Conservation (phyloP, 2,113 vertebrate genomes). For the Azemiops feae region DNA sequence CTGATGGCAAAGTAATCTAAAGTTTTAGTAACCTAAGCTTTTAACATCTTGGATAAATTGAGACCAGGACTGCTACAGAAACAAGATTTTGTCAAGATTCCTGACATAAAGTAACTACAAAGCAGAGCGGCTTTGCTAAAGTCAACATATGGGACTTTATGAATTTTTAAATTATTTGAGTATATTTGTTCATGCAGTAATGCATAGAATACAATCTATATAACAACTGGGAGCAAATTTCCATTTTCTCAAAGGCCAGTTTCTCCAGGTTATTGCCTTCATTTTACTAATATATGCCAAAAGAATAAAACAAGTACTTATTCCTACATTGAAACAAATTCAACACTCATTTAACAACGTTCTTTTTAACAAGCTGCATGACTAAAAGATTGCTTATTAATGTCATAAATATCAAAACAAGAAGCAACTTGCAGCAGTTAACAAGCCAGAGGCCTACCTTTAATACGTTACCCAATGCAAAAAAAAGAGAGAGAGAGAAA, state of each 20-base stretch:
- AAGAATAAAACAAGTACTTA: neutral
- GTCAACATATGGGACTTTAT: neutral
- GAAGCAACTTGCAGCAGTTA: neutral
- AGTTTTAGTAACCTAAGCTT: slow-evolving; percentile 24
- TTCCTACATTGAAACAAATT: slow-evolving; percentile 2
- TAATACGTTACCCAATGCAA: neutral
- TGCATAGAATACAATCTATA: neutral
- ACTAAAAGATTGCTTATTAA: neutral
- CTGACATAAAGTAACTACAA: neutral
- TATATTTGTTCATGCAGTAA: neutral
- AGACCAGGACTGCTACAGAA: neutral
- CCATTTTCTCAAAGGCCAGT: neutral
- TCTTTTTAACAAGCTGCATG: neutral
- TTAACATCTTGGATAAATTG: slow-evolving; percentile 11
- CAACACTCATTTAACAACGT: neutral
- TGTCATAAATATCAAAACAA: neutral
- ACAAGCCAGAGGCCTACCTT: slow-evolving; percentile 1
- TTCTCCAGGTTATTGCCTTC: slow-evolving; percentile 13
- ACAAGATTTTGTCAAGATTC: slow-evolving; percentile 3
- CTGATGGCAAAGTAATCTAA: slow-evolving; percentile 14
- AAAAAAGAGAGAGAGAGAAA: slow-evolving; percentile 5
- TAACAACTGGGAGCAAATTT: slow-evolving; percentile 13
- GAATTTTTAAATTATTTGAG: neutral
- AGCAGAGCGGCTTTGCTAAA: neutral
- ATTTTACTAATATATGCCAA: slow-evolving; percentile 13